These are phyloP conservation scores for Mastacembelus armatus DNA, from an alignment of 2,797 vertebrate species.

Conservation along the genomic window DNA sequence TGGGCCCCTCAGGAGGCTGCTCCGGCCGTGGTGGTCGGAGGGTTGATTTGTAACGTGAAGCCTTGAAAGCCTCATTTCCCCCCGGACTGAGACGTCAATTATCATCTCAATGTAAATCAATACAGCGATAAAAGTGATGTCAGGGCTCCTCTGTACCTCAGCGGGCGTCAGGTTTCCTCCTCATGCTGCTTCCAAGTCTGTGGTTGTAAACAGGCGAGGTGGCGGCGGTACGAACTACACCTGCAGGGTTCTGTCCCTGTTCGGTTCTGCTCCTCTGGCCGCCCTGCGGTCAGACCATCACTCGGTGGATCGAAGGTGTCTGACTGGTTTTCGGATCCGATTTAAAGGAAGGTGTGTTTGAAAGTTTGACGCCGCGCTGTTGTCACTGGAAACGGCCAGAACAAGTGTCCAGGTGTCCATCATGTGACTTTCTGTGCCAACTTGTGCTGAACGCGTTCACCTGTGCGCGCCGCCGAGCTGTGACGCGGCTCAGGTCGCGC, in stretches of 20 bases:
- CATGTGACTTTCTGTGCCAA: neutral
- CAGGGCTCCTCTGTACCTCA: slow-evolving; percentile 5
- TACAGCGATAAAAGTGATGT: neutral
- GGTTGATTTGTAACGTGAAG: neutral
- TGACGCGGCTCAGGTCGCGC: no score
- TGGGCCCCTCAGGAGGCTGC: neutral
- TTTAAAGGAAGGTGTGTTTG: no score
- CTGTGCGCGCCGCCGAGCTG: neutral
- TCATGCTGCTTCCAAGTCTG: neutral
- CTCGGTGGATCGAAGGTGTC: no score
- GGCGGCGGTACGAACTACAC: neutral
- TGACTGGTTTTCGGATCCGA: no score
- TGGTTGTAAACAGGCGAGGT: neutral
- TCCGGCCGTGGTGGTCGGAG: neutral
- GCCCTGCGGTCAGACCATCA: no score
- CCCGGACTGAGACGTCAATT: neutral
- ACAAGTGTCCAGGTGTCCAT: neutral
- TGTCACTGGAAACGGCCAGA: neutral
- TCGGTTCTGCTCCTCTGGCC: neutral
- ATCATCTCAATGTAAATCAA: slow-evolving; percentile 13
- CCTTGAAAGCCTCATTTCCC: slow-evolving; percentile 14
- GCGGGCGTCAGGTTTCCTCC: neutral
- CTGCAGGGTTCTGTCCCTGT: no score
- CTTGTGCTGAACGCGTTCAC: neutral
- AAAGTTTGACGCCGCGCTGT: neutral